Evolutionary conservation across 2,113 vertebrate genomes (phyloP).

Genomic region (Callithrix jacchus): DNA sequence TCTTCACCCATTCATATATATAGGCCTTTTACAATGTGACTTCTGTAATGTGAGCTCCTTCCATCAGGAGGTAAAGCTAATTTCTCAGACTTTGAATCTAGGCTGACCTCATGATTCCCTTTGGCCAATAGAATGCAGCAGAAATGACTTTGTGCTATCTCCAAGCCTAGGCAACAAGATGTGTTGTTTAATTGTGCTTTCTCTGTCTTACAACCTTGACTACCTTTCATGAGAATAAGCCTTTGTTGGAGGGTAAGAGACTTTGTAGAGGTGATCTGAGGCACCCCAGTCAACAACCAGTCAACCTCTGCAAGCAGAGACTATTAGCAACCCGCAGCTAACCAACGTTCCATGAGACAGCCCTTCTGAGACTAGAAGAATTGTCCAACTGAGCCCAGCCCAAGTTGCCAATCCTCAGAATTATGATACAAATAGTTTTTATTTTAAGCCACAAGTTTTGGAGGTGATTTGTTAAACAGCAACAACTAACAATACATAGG

Average conservation of each 20-base stretch:
- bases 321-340: neutral
- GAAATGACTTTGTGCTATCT: neutral
- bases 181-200: neutral
- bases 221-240: neutral
- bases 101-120: neutral
- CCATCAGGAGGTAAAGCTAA: neutral
- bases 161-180: neutral
- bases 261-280: neutral
- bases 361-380: neutral
- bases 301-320: neutral
- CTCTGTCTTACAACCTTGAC: neutral
- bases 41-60: neutral
- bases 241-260: neutral
- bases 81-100: neutral
- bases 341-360: neutral
- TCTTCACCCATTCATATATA: neutral
- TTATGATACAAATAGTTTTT: neutral
- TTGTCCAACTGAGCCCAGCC: neutral
- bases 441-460: conserved; percentile 4
- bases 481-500: neutral
- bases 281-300: neutral
- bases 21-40: neutral
- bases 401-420: neutral
- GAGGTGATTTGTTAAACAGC: neutral
- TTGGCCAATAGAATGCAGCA: neutral